These are phyloP conservation scores for Mimumesa dahlbomi DNA, from an alignment of 2,888 invertebrate species.

Conservation along the genomic window DNA sequence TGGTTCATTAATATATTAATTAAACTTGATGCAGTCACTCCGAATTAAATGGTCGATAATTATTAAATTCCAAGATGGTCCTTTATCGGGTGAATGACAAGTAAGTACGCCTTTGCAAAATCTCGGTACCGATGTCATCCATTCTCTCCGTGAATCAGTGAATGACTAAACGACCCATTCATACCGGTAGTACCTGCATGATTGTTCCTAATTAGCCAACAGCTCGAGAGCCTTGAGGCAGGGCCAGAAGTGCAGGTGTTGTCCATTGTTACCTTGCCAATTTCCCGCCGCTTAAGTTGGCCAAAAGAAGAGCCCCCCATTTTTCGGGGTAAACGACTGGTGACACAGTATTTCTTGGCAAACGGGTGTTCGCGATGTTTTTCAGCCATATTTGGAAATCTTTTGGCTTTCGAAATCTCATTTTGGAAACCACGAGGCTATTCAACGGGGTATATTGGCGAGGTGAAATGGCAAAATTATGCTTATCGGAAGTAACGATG, in stretches of 20 bases:
- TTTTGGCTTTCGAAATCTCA: too few species aligned
- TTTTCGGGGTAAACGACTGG: slow-evolving; percentile 28
- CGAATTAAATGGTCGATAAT: too few species aligned
- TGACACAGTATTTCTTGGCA: slow-evolving; percentile 3
- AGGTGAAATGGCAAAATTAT: slow-evolving; percentile 15
- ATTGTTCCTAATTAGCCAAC: slow-evolving; percentile 39
- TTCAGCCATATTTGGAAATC: too few species aligned
- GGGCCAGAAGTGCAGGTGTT: slow-evolving; percentile 39
- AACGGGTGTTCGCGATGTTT: neutral
- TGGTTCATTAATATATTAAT: neutral
- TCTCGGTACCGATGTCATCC: too few species aligned
- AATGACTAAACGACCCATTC: slow-evolving; percentile 39
- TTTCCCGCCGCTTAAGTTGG: slow-evolving; percentile 42
- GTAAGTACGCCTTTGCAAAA: too few species aligned
- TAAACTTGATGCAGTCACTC: too few species aligned
- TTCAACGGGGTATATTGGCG: neutral
- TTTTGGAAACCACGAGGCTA: too few species aligned
- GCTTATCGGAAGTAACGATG: slow-evolving; percentile 11
- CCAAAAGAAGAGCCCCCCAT: slow-evolving; percentile 26
- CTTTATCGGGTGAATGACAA: too few species aligned
- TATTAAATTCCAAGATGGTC: neutral
- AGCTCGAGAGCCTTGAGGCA: slow-evolving; percentile 22
- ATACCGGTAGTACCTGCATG: slow-evolving; percentile 34
- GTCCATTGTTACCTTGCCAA: slow-evolving; percentile 44
- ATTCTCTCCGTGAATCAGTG: slow-evolving; percentile 17